Conservation (phyloP, 1,140 invertebrate genomes). For the Lethrus apterus region DNA sequence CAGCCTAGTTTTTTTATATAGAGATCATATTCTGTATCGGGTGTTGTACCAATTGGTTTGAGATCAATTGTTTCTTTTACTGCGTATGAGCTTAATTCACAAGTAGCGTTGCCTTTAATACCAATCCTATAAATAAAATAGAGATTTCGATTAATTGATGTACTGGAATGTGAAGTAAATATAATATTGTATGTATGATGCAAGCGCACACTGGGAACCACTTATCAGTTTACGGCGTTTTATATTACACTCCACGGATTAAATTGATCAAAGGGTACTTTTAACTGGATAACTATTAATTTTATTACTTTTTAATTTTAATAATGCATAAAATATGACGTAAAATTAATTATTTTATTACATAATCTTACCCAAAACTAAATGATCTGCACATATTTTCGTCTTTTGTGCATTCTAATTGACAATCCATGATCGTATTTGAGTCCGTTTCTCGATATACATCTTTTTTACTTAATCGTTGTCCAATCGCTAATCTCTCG, state of each 20-base stretch:
- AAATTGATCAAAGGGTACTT: neutral
- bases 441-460: conserved; percentile 29
- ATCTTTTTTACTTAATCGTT: conserved; percentile 31
- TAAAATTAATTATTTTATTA: neutral
- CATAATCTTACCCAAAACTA: conserved; percentile 36
- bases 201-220: too few species aligned
- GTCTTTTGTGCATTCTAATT: conserved; percentile 35
- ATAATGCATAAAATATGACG: neutral
- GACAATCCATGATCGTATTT: conserved; percentile 34
- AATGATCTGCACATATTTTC: conserved; percentile 34
- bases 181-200: neutral
- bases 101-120: conserved; percentile 54
- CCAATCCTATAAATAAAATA: conserved; percentile 45
- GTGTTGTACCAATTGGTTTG: conserved; percentile 40
- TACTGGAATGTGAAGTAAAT: neutral
- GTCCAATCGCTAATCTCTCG: conserved; percentile 36
- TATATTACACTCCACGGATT: neutral
- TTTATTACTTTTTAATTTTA: neutral
- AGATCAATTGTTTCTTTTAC: conserved; percentile 39
- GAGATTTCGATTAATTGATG: too few species aligned
- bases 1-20: conserved; percentile 50
- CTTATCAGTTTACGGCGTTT: neutral
- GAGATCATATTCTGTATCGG: conserved; percentile 54
- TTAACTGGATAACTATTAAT: neutral
- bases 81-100: conserved; percentile 45